phyloP scores from a whole-genome alignment of 2,888 invertebrate genomes.

The Caenorhabditis zanzibari region DNA sequence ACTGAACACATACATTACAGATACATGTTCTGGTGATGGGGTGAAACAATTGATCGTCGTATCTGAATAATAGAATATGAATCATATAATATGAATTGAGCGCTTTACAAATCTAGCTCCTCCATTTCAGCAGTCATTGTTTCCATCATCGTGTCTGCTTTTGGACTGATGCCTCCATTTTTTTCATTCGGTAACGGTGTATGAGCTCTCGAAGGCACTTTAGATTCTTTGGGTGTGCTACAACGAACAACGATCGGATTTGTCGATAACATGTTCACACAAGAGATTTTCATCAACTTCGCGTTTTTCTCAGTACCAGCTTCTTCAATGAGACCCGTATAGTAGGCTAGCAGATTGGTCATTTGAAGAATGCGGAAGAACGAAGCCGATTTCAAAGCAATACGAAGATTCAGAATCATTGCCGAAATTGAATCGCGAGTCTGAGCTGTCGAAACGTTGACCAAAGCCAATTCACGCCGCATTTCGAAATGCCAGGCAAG shows the following conservation, averaged over 20 bases:
- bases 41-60: conserved; percentile 39
- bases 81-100: background rate
- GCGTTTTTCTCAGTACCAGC: conserved; percentile 19
- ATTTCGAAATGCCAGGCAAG: conserved; percentile 60
- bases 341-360: conserved; percentile 44
- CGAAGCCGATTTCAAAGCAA: conserved; percentile 36
- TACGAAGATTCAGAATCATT: conserved; percentile 51
- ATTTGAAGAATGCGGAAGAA: conserved; percentile 54
- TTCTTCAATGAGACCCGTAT: conserved; percentile 39
- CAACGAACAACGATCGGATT: conserved; percentile 51
- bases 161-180: background rate
- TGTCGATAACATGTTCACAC: conserved; percentile 37
- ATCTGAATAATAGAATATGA: too few relatives aligned
- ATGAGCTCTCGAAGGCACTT: conserved; percentile 35
- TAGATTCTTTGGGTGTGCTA: conserved; percentile 46
- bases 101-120: conserved; percentile 24
- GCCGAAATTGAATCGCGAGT: conserved; percentile 48
- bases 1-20: conserved; percentile 39
- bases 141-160: conserved; percentile 14
- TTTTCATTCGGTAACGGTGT: conserved; percentile 37
- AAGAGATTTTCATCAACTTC: conserved; percentile 35
- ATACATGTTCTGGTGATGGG: conserved; percentile 29
- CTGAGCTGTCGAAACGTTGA: conserved; percentile 47
- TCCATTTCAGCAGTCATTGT: conserved; percentile 12
- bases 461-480: conserved; percentile 49